Base-by-base conservation (phyloP, 2,888 invertebrate species). In the Idaea biselata region DNA sequence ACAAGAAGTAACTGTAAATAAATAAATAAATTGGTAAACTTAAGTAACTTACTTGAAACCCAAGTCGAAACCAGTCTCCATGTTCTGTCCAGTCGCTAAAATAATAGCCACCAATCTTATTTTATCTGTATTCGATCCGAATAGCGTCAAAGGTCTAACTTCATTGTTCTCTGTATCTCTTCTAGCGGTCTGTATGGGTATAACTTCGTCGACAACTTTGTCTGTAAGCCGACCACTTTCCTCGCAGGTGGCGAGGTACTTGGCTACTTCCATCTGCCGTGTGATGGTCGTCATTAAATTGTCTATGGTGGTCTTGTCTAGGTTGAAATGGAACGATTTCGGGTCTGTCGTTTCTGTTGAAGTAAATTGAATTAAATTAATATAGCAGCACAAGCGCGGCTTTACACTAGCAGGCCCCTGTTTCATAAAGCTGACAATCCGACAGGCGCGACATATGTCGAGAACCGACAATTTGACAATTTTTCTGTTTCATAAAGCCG, bases 211-310 rank as follows among this genome's bases (percentile, higher is more conserved):
- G 1, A 89, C 68, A 1, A 88, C 83, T 62, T 81, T 84, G 16
- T 88, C 86, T 0, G 89, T 91, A 3, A 93, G 82, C 0, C 89
- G 78, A 1, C 93, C 94, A 61, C 84, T 91, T 14, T 85, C 86
- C 81, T 97, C 96, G 68, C 95, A 95, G 3, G 91, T 91, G 0
- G 94, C 93, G 18, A 97, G 83, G 81, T 95, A 97, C 73, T 96
- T 95, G 0, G 95, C 95, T 0, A 97, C 93, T 74, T 98, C 97
- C 73, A 96, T 94, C 83, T 98, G 98, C n/a, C 96, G 91, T 6
- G 94, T 93, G 69, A 98, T 95, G 0, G 96, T 96, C 63, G 95
- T 95, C 71, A 97, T 95, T 70, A 97, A 95, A 70, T 95, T 95
- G 81, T 95, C 95, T 69, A 97, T 94, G n/a, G 95, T 95, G 67